A percentile compares a stretch with the other conserved stretches of the same genome.
These are phyloP conservation scores for Allophyes oxyacanthae DNA, from an alignment of 2,888 invertebrate genomes.

Conservation along the genomic window DNA sequence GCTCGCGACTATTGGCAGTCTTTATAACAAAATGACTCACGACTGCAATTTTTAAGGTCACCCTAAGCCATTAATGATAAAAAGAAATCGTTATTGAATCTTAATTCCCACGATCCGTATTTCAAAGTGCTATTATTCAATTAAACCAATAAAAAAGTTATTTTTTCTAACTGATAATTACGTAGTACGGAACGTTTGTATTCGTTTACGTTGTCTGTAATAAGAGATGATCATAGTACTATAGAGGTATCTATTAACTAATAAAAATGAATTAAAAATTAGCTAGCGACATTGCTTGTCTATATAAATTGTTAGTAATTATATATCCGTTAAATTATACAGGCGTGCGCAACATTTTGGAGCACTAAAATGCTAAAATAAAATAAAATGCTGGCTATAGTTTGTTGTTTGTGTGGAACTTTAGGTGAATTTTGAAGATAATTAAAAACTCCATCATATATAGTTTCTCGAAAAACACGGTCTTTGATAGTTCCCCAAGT, in stretches of 20 bases:
- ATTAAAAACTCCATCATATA: too few relatives aligned
- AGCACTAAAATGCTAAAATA: too few relatives aligned
- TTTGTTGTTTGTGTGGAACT: too few relatives aligned
- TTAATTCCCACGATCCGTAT: constrained; percentile 23
- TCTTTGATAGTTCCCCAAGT: too few relatives aligned
- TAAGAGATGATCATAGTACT: constrained; percentile 7
- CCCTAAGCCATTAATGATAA: constrained; percentile 8
- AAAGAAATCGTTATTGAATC: constrained; percentile 34
- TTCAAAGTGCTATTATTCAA: constrained; percentile 49
- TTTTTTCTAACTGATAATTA: constrained; percentile 49
- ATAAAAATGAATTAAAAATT: constrained; percentile 27
- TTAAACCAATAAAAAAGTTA: constrained; percentile 43
- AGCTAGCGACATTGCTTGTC: constrained; percentile 8
- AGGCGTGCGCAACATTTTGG: too few relatives aligned
- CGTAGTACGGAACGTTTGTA: constrained; percentile 17
- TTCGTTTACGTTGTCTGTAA: constrained; percentile 18
- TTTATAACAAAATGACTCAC: neutral
- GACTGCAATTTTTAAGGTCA: constrained; percentile 9
- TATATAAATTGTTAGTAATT: neutral
- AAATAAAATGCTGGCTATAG: too few relatives aligned
- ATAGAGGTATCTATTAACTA: constrained; percentile 2
- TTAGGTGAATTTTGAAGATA: too few relatives aligned
- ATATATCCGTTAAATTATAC: too few relatives aligned
- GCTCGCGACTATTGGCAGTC: too few relatives aligned
- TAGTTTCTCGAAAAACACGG: too few relatives aligned